Base-by-base conservation (phyloP, 2,113 vertebrate species). In the Tragelaphus imberbis region DNA sequence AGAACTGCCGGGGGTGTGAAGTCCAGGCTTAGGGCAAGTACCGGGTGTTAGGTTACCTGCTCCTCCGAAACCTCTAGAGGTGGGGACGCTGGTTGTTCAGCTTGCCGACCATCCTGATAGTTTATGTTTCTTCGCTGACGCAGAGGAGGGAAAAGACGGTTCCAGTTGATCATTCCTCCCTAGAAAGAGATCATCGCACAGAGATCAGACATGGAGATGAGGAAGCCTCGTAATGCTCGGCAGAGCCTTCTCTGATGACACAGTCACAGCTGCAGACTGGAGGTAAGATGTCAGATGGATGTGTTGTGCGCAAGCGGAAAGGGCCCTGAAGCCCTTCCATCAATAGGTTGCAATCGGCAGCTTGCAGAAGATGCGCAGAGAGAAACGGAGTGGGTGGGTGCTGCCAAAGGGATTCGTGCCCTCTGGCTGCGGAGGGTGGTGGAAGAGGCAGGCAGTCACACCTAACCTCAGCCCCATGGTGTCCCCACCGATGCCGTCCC, bases 81-180 rank as follows among this genome's bases (percentile, higher is more conserved):
- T n/a, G 99, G 99, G 59, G 47, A 95, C 3, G 92, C 98, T 94
- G 98, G 99, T 98, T 98, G 99, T 27, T 99, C 99, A 86, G 99
- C 97, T 0, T 90, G 99, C 82, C 0, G 98, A 94, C 97, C 98
- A 77, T 98, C 98, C 95, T 98, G 98, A 90, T 99, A 98, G 97
- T 99, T 99, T 0, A 98, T 91, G 36, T 99, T 99, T 85, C 98
- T 99, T 98, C 99, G 99, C 49, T 99, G 99, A 96, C 99, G 99
- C 92, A 99, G 96, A 51, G 99, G 99, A 75, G 99, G 99, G 97
- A 99, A 99, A 88, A 99, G 98, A 97, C 99, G 99, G 92, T 99
- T 99, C 99, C 99, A 99, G 97, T 99, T 99, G 97, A 99, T 98
- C 97, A 99, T 98, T 90, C 99, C 99, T 95, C 98, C 99, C 99